Evolutionary conservation across 2,797 vertebrate genomes (phyloP).

Genomic region (Dendrocincla fuliginosa): DNA sequence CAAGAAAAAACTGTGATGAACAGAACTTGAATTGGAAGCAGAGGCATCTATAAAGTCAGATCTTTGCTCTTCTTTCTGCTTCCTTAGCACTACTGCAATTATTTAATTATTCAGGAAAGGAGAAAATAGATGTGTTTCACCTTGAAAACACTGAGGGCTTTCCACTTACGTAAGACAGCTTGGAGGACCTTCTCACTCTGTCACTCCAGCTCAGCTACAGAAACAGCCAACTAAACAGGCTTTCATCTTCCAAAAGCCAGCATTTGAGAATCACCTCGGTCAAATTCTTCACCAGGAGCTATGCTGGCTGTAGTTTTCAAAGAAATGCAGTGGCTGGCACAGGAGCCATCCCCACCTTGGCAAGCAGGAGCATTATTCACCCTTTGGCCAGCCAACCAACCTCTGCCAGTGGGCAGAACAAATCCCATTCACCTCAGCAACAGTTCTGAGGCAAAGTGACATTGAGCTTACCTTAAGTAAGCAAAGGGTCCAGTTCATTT

Average conservation of each 20-base stretch:
- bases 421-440: rapidly evolving
- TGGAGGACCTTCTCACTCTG: neutral
- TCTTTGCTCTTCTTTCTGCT: neutral
- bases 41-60: neutral
- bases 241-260: neutral
- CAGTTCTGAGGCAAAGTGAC: neutral
- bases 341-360: neutral
- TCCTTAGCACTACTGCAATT: neutral
- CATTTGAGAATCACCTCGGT: neutral
- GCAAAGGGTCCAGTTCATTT: neutral
- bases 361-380: neutral
- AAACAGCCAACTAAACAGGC: neutral
- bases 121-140: neutral
- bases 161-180: neutral
- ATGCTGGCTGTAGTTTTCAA: neutral
- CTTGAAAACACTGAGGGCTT: neutral
- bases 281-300: neutral
- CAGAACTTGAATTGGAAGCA: neutral
- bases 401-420: neutral
- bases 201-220: neutral
- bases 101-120: neutral
- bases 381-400: neutral
- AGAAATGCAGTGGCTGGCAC: neutral
- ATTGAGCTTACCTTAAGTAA: neutral
- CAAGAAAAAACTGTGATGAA: rapidly evolving